Evolutionary conservation across 2,797 vertebrate species (phyloP).

Genomic region (Garrulus glandarius): DNA sequence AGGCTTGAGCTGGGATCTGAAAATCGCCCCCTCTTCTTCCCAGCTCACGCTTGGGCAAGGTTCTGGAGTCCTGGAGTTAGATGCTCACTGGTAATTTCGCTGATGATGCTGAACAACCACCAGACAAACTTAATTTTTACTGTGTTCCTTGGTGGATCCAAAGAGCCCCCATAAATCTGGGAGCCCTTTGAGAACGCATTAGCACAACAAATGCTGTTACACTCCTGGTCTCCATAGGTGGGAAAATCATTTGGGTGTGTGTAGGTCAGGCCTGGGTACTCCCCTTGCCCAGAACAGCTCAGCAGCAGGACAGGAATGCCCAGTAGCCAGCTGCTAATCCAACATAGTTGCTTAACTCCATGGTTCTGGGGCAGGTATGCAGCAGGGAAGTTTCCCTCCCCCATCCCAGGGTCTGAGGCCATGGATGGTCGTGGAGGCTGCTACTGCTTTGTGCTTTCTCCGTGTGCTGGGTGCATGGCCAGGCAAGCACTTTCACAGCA

Average conservation of each 20-base stretch:
- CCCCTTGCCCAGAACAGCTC: neutral
- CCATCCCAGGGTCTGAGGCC: neutral
- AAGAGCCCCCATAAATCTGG: neutral
- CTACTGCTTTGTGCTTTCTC: neutral
- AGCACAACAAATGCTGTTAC: rapidly evolving
- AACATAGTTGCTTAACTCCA: rapidly evolving
- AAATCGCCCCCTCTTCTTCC: neutral
- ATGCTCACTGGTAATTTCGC: neutral
- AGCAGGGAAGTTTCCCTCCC: neutral
- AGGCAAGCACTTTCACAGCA: rapidly evolving
- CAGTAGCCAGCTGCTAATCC: neutral
- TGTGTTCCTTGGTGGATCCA: neutral
- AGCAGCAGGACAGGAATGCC: neutral
- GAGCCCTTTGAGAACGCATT: neutral
- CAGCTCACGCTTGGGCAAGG: neutral
- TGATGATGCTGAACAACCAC: neutral
- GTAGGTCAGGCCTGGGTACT: neutral
- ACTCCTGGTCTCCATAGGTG: rapidly evolving
- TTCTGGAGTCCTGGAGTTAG: neutral
- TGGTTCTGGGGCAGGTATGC: neutral
- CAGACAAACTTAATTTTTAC: neutral
- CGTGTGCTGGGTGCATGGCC: rapidly evolving
- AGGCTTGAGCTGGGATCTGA: neutral
- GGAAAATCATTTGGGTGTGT: neutral
- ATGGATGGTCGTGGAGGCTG: neutral